Conservation (phyloP, 2,113 vertebrate genomes). For the Potamarius usumacintae region DNA sequence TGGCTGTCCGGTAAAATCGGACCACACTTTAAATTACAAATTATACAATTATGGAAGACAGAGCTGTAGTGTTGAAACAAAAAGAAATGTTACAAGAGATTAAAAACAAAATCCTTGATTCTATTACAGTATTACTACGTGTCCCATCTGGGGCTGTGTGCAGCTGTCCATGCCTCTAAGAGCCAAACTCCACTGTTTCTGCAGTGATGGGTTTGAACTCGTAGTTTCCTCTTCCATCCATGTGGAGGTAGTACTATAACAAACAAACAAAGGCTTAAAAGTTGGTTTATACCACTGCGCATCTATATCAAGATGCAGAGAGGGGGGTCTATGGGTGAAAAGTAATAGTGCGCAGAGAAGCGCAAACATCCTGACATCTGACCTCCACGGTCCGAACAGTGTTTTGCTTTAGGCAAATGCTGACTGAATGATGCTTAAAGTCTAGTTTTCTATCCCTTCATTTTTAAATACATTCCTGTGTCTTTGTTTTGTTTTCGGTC, state of each 20-base stretch:
- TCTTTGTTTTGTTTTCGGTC: background rate
- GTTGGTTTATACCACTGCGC: background rate
- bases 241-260: slow-evolving; percentile 89
- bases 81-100: slow-evolving; percentile 58
- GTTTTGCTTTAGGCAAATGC: background rate
- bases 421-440: background rate
- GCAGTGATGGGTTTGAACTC: slow-evolving; percentile 96
- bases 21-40: slow-evolving; percentile 74
- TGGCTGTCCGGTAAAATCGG: slow-evolving; percentile 43
- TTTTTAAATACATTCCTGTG: background rate
- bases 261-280: slow-evolving; percentile 27
- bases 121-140: slow-evolving; percentile 50
- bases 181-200: slow-evolving; percentile 94
- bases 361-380: background rate
- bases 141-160: slow-evolving; percentile 26
- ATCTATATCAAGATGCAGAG: background rate
- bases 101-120: slow-evolving; percentile 62
- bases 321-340: too few relatives aligned
- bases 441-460: background rate
- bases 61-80: slow-evolving; percentile 60
- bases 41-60: slow-evolving; percentile 77
- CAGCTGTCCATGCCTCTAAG: slow-evolving; percentile 65
- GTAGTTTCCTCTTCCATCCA: slow-evolving; percentile 96
- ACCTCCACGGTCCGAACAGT: background rate
- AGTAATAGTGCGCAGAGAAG: background rate